A percentile compares a stretch with the other conserved stretches of the same genome.
phyloP scores from a whole-genome alignment of 2,113 vertebrate genomes.

The Meriones unguiculatus region DNA sequence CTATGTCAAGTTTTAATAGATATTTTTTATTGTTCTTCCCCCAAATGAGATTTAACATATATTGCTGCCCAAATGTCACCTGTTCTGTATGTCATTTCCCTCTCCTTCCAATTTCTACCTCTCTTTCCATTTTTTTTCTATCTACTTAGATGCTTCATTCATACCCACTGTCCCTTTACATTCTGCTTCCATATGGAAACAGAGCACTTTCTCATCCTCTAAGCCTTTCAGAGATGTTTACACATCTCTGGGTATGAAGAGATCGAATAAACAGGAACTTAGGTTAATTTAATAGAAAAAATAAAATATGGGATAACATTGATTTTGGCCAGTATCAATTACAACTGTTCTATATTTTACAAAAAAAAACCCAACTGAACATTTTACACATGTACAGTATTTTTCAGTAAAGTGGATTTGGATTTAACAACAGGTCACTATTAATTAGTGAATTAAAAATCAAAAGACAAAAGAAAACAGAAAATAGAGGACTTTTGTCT shows the following conservation, averaged over 20 bases:
- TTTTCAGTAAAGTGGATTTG: slow-evolving; percentile 89
- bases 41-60: background rate
- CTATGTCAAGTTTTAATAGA: background rate
- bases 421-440: slow-evolving; percentile 88
- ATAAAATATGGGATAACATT: slow-evolving; percentile 92
- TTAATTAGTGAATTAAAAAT: slow-evolving; percentile 72
- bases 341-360: slow-evolving; percentile 92
- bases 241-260: slow-evolving; percentile 85
- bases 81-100: background rate
- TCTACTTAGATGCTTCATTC: background rate
- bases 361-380: slow-evolving; percentile 89
- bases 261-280: slow-evolving; percentile 88
- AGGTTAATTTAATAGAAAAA: slow-evolving; percentile 93
- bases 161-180: slow-evolving; percentile 1
- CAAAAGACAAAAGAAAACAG: slow-evolving; percentile 86
- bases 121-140: background rate
- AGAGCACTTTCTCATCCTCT: slow-evolving; percentile 59
- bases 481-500: slow-evolving; percentile 86
- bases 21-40: background rate
- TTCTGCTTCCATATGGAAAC: slow-evolving; percentile 25
- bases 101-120: background rate
- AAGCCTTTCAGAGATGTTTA: slow-evolving; percentile 65
- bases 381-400: slow-evolving; percentile 94
- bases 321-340: slow-evolving; percentile 91
- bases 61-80: background rate